Evolutionary conservation across 2,113 vertebrate species (phyloP).

Genomic region (Heliornis fulica): DNA sequence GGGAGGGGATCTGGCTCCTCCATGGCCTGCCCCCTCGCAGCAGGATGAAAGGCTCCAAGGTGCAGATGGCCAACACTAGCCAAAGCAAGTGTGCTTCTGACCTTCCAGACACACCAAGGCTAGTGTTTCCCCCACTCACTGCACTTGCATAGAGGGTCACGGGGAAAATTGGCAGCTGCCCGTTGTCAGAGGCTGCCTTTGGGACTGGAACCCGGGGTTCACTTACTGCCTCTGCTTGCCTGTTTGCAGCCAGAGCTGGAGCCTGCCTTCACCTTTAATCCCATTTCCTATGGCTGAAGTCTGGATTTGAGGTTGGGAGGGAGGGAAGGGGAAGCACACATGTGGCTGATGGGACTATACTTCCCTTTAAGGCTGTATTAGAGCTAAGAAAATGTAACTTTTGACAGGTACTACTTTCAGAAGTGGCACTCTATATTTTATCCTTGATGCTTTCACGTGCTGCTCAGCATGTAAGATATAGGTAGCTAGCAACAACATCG

Average conservation of each 20-base stretch:
- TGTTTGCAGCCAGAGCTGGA: neutral
- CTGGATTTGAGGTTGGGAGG: neutral
- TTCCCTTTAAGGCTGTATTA: neutral
- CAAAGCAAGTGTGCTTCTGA: neutral
- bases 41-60: fast-evolving
- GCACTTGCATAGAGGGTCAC: fast-evolving
- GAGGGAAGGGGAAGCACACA: neutral
- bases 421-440: neutral
- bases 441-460: neutral
- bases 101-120: fast-evolving
- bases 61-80: neutral
- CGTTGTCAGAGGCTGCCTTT: too few species aligned
- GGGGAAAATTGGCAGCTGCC: neutral
- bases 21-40: fast-evolving
- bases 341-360: fast-evolving
- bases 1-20: fast-evolving
- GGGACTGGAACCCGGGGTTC: fast-evolving
- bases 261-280: neutral
- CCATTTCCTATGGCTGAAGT: neutral
- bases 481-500: neutral
- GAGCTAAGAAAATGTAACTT: neutral
- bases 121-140: fast-evolving
- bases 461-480: neutral
- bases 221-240: neutral
- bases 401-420: neutral